phyloP scores from a whole-genome alignment of 2,113 vertebrate genomes.

The Camelus bactrianus region DNA sequence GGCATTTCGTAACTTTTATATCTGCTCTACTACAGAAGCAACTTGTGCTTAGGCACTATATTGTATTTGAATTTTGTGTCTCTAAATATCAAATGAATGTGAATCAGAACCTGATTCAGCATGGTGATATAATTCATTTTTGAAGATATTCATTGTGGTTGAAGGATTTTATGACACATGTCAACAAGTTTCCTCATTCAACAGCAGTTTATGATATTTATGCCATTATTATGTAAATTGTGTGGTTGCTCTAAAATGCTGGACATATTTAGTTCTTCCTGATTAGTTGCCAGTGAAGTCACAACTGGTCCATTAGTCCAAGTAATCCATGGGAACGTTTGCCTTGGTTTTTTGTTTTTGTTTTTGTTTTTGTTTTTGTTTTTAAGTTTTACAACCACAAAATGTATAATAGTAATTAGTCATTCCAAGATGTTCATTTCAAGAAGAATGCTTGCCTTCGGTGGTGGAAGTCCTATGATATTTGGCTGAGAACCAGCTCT shows the following conservation, averaged over 20 bases:
- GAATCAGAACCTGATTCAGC: not conserved
- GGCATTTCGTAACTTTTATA: not conserved
- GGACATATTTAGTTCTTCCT: slow-evolving; percentile 25
- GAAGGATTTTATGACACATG: slow-evolving; percentile 39
- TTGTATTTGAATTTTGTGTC: slow-evolving; percentile 52
- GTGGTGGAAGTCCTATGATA: not conserved
- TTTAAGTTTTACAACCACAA: not conserved
- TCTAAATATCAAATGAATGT: slow-evolving; percentile 37
- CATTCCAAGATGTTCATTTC: slow-evolving; percentile 57
- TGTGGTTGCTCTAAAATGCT: slow-evolving; percentile 1
- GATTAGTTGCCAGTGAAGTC: slow-evolving; percentile 18
- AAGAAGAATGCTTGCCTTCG: slow-evolving; percentile 49
- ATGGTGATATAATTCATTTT: slow-evolving; percentile 38
- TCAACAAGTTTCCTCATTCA: slow-evolving; percentile 26
- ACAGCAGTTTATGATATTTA: slow-evolving; percentile 30
- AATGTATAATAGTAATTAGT: slow-evolving; percentile 60
- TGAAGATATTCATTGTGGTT: slow-evolving; percentile 11
- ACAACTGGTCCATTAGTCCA: slow-evolving; percentile 43
- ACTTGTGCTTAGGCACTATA: not conserved
- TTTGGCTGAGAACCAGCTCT: not conserved
- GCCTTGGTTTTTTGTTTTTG: slow-evolving; percentile 2
- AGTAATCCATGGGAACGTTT: slow-evolving; percentile 19
- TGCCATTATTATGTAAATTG: slow-evolving; percentile 63
- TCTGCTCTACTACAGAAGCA: slow-evolving; percentile 2
- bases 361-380: not conserved